Percentiles rank a stretch among this genome's conserved stretches.
These are phyloP conservation scores for Acrobasis suavella DNA, from an alignment of 2,888 invertebrate species.

Conservation along the genomic window DNA sequence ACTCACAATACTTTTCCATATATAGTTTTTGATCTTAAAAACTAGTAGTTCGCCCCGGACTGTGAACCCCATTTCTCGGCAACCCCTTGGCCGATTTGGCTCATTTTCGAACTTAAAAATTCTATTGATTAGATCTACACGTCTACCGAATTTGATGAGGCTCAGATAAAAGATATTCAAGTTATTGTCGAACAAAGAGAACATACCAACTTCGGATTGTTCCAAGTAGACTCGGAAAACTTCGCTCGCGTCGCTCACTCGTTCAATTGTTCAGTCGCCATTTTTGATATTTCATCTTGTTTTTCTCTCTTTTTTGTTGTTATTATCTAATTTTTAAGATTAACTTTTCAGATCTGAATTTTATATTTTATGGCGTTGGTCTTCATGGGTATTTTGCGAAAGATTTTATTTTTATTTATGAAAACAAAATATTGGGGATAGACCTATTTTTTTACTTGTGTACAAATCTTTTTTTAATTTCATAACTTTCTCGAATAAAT, in stretches of 20 bases:
- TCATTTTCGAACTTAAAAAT: no score
- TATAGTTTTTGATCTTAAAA: no score
- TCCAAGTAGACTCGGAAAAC: background rate
- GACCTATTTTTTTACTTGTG: conserved; percentile 19
- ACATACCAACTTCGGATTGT: no score
- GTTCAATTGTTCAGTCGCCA: background rate
- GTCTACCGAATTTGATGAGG: no score
- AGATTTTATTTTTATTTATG: conserved; percentile 15
- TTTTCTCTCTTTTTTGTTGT: background rate
- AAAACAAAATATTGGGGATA: background rate
- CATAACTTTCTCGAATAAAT: conserved; percentile 3
- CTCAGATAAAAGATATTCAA: no score
- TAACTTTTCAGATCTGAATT: conserved; percentile 29
- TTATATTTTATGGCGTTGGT: conserved; percentile 19
- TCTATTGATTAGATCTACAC: no score
- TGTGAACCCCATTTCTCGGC: no score
- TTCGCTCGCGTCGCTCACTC: no score
- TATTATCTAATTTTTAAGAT: conserved; percentile 23
- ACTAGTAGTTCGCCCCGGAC: no score
- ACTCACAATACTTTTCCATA: no score
- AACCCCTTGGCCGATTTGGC: no score
- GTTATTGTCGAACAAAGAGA: no score
- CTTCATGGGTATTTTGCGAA: conserved; percentile 11
- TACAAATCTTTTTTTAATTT: conserved; percentile 12
- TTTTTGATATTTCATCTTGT: background rate